phyloP scores from a whole-genome alignment of 2,797 vertebrate genomes.

The Ceyx erithaca region DNA sequence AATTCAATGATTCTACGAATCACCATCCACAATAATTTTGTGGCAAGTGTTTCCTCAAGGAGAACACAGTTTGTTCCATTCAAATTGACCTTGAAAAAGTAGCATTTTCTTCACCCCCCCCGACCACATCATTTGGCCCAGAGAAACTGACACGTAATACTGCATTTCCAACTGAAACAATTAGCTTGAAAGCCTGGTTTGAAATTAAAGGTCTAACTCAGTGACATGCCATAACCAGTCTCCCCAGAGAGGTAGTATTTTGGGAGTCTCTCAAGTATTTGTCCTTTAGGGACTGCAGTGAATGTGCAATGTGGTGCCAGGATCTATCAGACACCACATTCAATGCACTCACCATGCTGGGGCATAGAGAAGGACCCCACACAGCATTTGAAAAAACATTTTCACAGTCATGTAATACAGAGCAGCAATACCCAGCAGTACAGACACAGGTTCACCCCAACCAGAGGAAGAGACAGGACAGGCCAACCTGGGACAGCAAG shows the following conservation, averaged over 20 bases:
- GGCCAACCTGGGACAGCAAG: neutral
- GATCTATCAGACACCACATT: accelerated
- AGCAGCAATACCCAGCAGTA: neutral
- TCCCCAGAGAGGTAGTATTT: neutral
- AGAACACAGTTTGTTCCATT: neutral
- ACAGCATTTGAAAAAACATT: neutral
- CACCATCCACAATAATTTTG: neutral
- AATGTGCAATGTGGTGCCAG: neutral
- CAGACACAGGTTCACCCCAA: neutral
- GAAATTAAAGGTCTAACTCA: neutral
- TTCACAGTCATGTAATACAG: neutral
- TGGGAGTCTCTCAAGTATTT: neutral
- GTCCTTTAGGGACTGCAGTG: neutral
- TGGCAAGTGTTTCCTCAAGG: neutral
- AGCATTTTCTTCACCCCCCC: neutral
- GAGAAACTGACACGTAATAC: accelerated
- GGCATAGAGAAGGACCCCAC: neutral
- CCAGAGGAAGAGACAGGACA: accelerated
- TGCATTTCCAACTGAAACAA: neutral
- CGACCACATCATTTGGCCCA: accelerated
- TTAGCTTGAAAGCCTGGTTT: neutral
- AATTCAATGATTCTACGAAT: neutral
- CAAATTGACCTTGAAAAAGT: neutral
- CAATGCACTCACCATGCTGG: accelerated
- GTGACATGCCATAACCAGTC: neutral